Evolutionary conservation across 2,113 vertebrate species (phyloP), one percentile per base, ranked within the genome.

Genomic region (Anarrhichthys ocellatus): DNA sequence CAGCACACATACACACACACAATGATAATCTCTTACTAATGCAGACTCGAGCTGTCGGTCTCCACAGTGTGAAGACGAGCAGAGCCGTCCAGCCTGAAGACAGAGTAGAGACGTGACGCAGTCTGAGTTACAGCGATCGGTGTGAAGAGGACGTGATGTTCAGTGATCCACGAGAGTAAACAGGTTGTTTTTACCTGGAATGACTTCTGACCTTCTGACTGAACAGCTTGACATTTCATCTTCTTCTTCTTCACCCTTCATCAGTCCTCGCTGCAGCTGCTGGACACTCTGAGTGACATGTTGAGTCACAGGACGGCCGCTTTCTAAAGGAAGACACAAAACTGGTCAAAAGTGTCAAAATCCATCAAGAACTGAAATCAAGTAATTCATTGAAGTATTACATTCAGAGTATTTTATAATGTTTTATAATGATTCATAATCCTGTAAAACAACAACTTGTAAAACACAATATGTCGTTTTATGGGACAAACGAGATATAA

Each of bases 151-250:
- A 20, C 6, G 71, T 20, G 24, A 4, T n/a, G 56, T 46, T 48
- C 63, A 52, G 46, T 9, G 63, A 20, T 59, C 50, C 24, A 18
- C 7, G n/a, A 54, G 29, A 9, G 20, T 22, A 3, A 22, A n/a
- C 15, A 75, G 6, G 15, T 0, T 67, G 4, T 9, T 6, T 38
- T 58, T 48, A 72, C 73, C 81, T 44, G 13, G 40, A 61, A 73
- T 9, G 24, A 38, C 82, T 71, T 2, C 10, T 77, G 77, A 58
- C 76, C 58, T 77, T 76, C 46, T 59, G 75, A 59, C 22, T 32
- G 22, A n/a, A 29, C 4, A 75, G 61, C 61, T 17, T 59, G 85
- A 81, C 78, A 78, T 87, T 38, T 54, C 70, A 65, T 82, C 36
- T 36, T 34, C 10, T 73, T 15, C 15, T 5, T 54, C 10, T 9